phyloP scores from a whole-genome alignment of 1,140 invertebrate genomes.

The Neodiprion fabricii region DNA sequence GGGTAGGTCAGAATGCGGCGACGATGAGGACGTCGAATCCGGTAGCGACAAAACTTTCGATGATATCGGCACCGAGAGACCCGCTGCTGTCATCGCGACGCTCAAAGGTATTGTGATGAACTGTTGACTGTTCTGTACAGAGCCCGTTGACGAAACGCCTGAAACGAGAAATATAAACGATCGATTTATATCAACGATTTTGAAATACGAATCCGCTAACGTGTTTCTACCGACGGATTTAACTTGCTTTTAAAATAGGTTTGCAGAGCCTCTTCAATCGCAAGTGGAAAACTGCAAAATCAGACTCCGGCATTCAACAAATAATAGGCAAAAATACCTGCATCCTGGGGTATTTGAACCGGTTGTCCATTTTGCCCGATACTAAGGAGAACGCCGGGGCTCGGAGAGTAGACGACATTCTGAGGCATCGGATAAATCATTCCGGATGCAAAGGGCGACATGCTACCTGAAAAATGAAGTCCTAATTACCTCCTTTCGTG shows the following conservation, averaged over 20 bases:
- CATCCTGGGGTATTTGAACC: constrained; percentile 57
- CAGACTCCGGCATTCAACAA: neutral
- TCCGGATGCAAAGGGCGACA: constrained; percentile 45
- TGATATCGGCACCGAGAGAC: constrained; percentile 49
- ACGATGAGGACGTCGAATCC: constrained; percentile 41
- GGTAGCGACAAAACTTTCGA: constrained; percentile 48
- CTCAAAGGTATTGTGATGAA: constrained; percentile 59
- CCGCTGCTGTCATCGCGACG: constrained; percentile 54
- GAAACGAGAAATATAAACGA: constrained; percentile 34
- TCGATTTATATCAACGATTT: constrained; percentile 16
- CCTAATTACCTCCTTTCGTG: neutral
- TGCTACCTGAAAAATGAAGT: constrained; percentile 33
- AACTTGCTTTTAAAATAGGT: constrained; percentile 1
- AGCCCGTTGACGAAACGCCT: constrained; percentile 41
- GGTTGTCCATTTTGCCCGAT: constrained; percentile 59
- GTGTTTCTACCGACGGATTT: constrained; percentile 7
- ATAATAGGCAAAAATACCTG: constrained; percentile 23
- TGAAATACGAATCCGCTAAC: neutral
- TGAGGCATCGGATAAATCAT: constrained; percentile 60
- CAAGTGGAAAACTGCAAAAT: neutral
- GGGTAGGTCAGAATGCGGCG: constrained; percentile 46
- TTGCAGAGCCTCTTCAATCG: neutral
- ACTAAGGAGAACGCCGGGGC: constrained; percentile 54
- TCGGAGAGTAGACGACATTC: constrained; percentile 56
- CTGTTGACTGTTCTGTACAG: constrained; percentile 53